phyloP scores from a whole-genome alignment of 2,113 vertebrate species.

The Rana temporaria region DNA sequence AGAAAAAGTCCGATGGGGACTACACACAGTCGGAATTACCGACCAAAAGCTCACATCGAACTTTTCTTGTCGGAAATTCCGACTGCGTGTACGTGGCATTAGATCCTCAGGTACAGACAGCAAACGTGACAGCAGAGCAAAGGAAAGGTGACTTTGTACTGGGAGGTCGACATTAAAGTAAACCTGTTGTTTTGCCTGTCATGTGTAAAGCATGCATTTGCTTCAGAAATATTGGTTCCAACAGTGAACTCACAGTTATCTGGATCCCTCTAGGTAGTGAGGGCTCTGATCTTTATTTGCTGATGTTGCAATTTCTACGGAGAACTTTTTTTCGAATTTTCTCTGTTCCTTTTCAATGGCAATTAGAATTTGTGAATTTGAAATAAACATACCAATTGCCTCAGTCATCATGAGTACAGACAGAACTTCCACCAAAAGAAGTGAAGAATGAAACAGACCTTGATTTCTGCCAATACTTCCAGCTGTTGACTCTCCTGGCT shows the following conservation, averaged over 20 bases:
- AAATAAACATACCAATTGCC: neutral
- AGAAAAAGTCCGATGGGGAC: no score
- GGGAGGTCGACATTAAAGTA: no score
- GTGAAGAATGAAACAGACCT: neutral
- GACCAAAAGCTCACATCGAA: no score
- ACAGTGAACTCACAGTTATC: constrained; percentile 12
- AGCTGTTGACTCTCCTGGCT: constrained; percentile 48
- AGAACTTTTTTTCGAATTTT: neutral
- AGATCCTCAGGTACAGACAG: no score
- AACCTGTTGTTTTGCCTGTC: no score
- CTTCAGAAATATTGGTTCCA: neutral
- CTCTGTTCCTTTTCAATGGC: neutral
- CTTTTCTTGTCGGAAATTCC: no score
- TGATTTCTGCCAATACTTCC: constrained; percentile 40
- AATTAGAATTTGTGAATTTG: neutral
- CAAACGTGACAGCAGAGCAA: no score
- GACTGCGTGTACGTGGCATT: no score
- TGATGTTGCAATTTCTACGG: no score
- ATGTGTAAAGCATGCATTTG: no score
- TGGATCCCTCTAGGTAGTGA: constrained; percentile 12
- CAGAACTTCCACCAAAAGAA: constrained; percentile 22
- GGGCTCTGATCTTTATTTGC: neutral
- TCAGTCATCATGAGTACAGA: neutral
- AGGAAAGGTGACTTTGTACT: no score
- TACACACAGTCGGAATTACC: no score